phyloP scores from a whole-genome alignment of 2,113 vertebrate genomes.

The Prochilodus magdalenae region DNA sequence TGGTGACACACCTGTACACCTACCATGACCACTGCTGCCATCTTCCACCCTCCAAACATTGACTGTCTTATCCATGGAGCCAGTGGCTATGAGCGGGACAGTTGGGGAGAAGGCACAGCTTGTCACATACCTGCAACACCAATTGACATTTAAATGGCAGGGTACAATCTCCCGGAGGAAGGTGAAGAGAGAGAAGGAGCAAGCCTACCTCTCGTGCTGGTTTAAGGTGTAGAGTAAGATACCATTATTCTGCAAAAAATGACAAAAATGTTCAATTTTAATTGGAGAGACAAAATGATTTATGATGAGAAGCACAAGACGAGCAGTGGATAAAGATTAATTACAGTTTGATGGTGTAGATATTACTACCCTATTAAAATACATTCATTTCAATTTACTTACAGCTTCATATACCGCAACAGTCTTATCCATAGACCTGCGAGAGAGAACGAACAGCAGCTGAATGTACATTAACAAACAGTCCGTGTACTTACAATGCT shows the following conservation, averaged over 20 bases:
- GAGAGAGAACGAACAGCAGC: constrained; percentile 33
- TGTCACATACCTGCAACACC: constrained; percentile 88
- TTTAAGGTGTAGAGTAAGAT: constrained; percentile 84
- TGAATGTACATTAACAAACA: not conserved
- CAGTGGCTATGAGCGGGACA: constrained; percentile 86
- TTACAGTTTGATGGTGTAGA: not conserved
- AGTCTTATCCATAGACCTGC: constrained; percentile 94
- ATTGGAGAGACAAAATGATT: not conserved
- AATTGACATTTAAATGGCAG: not conserved
- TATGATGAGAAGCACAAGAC: not conserved
- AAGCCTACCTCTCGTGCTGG: constrained; percentile 86
- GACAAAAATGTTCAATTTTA: constrained; percentile 10
- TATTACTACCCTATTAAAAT: constrained; percentile 2
- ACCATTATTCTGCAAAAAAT: constrained; percentile 80
- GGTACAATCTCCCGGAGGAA: not conserved
- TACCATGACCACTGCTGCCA: constrained; percentile 57
- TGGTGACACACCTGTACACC: not conserved
- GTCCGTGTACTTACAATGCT: not conserved
- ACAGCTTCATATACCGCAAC: constrained; percentile 87
- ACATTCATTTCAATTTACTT: constrained; percentile 72
- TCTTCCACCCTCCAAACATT: constrained; percentile 89
- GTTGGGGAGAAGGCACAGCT: constrained; percentile 88
- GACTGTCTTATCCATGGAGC: constrained; percentile 98
- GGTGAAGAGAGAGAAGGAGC: not conserved
- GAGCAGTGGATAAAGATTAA: constrained; percentile 9